Conservation (phyloP, 1,140 invertebrate genomes). For the Choristoneura fumiferana region DNA sequence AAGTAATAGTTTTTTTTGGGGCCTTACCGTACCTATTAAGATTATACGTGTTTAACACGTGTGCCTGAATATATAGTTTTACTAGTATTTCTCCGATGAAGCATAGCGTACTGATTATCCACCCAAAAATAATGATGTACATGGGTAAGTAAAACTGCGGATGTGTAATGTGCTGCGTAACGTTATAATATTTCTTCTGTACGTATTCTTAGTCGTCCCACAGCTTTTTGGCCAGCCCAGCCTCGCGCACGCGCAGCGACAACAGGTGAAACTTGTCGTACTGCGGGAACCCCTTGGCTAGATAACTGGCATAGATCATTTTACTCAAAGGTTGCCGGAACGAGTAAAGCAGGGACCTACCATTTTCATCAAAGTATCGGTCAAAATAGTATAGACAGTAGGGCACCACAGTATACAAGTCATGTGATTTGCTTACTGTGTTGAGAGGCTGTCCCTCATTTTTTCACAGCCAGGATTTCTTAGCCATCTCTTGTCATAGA, state of each 20-base stretch:
- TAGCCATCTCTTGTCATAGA: neutral
- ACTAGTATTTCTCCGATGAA: neutral
- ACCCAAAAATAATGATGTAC: neutral
- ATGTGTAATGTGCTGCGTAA: neutral
- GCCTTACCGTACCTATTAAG: conserved; percentile 5
- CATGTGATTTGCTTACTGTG: conserved; percentile 28
- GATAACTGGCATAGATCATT: conserved; percentile 32
- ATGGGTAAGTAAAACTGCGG: neutral
- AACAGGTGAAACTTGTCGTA: neutral
- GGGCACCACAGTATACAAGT: conserved; percentile 34
- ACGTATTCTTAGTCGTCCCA: neutral
- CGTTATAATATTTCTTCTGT: neutral
- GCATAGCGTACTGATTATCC: neutral
- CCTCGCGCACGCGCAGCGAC: neutral
- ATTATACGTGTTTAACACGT: neutral
- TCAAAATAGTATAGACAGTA: conserved; percentile 38
- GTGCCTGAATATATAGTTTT: conserved; percentile 1
- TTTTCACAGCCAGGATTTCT: conserved; percentile 28
- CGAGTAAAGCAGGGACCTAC: conserved; percentile 30
- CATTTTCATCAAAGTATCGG: conserved; percentile 33
- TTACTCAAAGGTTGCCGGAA: conserved; percentile 37
- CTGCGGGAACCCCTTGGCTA: neutral
- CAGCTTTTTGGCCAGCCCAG: neutral
- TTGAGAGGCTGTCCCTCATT: conserved; percentile 36
- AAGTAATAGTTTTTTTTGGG: conserved; percentile 21